Percentiles rank a stretch among this genome's conserved stretches.
phyloP scores from a whole-genome alignment of 1,140 invertebrate species.

The Lineus longissimus region DNA sequence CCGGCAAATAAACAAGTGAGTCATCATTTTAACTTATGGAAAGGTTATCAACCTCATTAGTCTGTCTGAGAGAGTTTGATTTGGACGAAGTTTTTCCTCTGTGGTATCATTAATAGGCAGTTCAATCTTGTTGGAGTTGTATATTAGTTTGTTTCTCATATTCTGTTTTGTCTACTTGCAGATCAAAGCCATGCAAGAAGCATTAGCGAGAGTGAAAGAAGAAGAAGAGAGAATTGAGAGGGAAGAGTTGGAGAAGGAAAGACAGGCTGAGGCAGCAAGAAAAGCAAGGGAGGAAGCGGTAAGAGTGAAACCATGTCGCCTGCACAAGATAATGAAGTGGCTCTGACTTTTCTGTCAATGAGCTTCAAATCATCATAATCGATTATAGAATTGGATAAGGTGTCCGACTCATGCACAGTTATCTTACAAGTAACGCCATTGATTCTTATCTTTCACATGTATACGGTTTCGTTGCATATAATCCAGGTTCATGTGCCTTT shows the following conservation, averaged over 20 bases:
- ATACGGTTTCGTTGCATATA: no score
- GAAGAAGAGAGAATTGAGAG: slow-evolving; percentile 75
- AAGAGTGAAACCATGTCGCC: slow-evolving; percentile 7
- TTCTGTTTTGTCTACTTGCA: slow-evolving; percentile 23
- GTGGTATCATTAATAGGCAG: no score
- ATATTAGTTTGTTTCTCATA: not conserved
- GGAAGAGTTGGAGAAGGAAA: slow-evolving; percentile 61
- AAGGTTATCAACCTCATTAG: no score
- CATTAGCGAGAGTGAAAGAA: slow-evolving; percentile 67
- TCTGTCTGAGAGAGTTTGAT: slow-evolving; percentile 38
- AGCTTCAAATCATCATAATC: no score
- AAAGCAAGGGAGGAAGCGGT: slow-evolving; percentile 41
- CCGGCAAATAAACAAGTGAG: slow-evolving; percentile 45
- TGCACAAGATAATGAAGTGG: no score
- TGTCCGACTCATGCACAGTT: no score
- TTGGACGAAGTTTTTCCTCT: not conserved
- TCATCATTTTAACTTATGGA: no score
- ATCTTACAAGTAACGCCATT: no score
- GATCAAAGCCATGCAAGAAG: slow-evolving; percentile 47
- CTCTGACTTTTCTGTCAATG: slow-evolving; percentile 18
- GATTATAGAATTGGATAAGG: no score
- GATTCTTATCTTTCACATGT: no score
- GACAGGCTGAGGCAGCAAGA: slow-evolving; percentile 35
- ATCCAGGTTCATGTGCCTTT: no score
- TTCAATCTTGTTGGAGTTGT: slow-evolving; percentile 1